Conservation (phyloP, 2,888 invertebrate species). For the Harpagoxenus sublaevis region DNA sequence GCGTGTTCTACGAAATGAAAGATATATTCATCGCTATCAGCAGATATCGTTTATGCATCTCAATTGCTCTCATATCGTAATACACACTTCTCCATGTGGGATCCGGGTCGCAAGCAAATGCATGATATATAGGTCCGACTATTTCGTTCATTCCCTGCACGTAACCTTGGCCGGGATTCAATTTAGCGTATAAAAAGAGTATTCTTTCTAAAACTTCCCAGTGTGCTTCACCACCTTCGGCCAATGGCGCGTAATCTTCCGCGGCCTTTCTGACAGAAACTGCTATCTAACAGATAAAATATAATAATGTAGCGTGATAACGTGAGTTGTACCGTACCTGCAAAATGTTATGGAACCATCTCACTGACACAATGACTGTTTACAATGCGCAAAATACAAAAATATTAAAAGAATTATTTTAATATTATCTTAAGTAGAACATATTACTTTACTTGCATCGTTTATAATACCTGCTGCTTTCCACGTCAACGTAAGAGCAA, state of each 20-base stretch:
- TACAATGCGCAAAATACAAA: background rate
- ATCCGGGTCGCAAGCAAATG: slow-evolving; percentile 96
- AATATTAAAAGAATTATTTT: background rate
- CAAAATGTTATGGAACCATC: background rate
- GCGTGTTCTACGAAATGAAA: slow-evolving; percentile 90
- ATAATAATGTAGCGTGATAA: background rate
- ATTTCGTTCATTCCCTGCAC: slow-evolving; percentile 99
- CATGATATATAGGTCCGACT: slow-evolving; percentile 98
- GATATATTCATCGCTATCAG: background rate
- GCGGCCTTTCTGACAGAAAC: slow-evolving; percentile 92
- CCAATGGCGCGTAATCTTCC: slow-evolving; percentile 94
- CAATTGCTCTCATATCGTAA: background rate
- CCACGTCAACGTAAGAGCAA: slow-evolving; percentile 70
- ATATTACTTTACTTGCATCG: slow-evolving; percentile 24
- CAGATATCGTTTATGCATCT: background rate
- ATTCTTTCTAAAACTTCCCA: slow-evolving; percentile 99
- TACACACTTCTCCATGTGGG: slow-evolving; percentile 91
- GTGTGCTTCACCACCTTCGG: slow-evolving; percentile 97
- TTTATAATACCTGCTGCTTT: slow-evolving; percentile 81
- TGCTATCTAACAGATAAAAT: slow-evolving; percentile 87
- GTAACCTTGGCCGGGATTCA: slow-evolving; percentile 98
- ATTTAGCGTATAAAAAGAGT: slow-evolving; percentile 98
- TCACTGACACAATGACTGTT: background rate
- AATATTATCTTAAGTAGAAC: background rate
- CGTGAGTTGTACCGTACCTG: background rate